Percentiles rank a stretch among this genome's conserved stretches.
phyloP scores from a whole-genome alignment of 1,140 invertebrate species.

The Leptestheria dahalacensis region DNA sequence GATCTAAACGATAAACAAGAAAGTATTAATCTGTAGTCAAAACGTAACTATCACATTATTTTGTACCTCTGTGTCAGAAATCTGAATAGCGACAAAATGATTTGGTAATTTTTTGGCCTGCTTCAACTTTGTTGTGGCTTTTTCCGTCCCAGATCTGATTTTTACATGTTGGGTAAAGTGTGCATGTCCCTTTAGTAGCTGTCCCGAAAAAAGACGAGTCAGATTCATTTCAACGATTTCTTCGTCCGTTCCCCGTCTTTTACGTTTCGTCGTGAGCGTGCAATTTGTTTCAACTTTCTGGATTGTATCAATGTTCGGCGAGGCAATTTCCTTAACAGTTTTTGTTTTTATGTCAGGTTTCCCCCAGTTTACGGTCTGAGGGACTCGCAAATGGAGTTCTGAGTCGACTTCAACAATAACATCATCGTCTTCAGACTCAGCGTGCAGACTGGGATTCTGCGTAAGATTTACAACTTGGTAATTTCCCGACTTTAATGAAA shows the following conservation, averaged over 20 bases:
- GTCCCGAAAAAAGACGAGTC: background rate
- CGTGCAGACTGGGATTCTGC: too few relatives aligned
- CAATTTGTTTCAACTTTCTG: background rate
- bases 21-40: background rate
- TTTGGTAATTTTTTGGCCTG: background rate
- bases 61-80: conserved; percentile 5
- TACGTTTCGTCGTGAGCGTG: background rate
- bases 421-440: background rate
- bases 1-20: conserved; percentile 2
- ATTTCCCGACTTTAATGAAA: too few relatives aligned
- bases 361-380: background rate
- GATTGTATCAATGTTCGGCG: background rate
- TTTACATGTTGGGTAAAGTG: background rate
- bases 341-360: background rate
- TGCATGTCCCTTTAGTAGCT: background rate
- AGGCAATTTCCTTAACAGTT: background rate
- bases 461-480: too few relatives aligned
- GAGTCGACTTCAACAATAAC: background rate
- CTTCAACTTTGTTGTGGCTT: background rate
- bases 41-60: background rate
- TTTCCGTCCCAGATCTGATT: background rate
- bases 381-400: background rate
- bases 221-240: background rate
- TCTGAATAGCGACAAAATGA: conserved; percentile 11
- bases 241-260: background rate